Percentiles rank a stretch among this genome's conserved stretches.
Evolutionary conservation across 2,888 invertebrate genomes (phyloP).

Genomic region (Agriopis leucophaearia): DNA sequence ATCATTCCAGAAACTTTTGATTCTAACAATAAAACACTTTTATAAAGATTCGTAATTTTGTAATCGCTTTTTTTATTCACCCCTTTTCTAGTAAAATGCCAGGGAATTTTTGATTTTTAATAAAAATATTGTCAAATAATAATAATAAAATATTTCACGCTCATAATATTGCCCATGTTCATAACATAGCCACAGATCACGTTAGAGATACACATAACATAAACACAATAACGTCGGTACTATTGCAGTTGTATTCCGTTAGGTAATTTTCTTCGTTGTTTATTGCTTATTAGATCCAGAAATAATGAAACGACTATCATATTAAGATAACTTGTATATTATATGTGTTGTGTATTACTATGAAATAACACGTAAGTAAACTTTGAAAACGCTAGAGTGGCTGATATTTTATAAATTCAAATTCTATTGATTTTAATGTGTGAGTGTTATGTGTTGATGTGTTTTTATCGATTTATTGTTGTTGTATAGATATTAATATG

Average conservation of each 20-base stretch:
- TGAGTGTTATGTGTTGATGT: too few species aligned
- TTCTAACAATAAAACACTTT: too few species aligned
- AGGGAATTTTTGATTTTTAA: too few species aligned
- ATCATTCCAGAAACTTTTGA: too few species aligned
- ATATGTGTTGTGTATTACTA: neutral
- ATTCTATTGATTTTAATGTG: too few species aligned
- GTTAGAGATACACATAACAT: conserved; percentile 18
- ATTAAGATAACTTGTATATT: conserved; percentile 24
- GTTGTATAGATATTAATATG: too few species aligned
- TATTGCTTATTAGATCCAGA: conserved; percentile 44
- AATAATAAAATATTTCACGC: neutral
- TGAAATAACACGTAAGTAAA: neutral
- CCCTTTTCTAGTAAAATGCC: too few species aligned
- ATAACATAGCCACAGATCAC: conserved; percentile 1
- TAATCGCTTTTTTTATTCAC: too few species aligned
- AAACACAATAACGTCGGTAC: conserved; percentile 36
- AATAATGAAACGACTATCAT: conserved; percentile 29
- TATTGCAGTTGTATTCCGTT: conserved; percentile 39
- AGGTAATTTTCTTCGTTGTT: conserved; percentile 39
- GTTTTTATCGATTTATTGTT: too few species aligned
- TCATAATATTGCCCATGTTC: neutral
- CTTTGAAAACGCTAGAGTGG: neutral
- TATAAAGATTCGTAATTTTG: too few species aligned
- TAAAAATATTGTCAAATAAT: neutral
- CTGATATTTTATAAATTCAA: neutral